Base-by-base conservation (phyloP, 2,797 vertebrate genomes). In the Poeciliopsis paucimaculata region DNA sequence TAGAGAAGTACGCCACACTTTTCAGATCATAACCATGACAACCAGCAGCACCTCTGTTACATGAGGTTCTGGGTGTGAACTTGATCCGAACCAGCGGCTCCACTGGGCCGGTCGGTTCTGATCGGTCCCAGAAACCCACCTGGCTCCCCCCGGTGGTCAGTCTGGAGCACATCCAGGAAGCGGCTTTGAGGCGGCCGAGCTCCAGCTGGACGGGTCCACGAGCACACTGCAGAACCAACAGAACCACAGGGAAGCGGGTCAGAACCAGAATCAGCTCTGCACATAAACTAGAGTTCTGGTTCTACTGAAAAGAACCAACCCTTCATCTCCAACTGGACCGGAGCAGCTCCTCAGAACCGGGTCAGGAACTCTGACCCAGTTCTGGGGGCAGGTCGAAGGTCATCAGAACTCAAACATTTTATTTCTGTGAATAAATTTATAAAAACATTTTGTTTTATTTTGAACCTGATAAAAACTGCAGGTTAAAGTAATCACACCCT, bases 131-230 rank as follows among this genome's bases (percentile, higher is more conserved):
- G 18, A 13, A 15, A 93, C 95, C 90, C 86, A 98, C 98, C 97
- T 98, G 96, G 86, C 96, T 97, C 84, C 93, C 96, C n/a, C 93
- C 94, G 9, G 96, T 95, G 62, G 93, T 95, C 82, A 91, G 96
- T 94, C 96, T 93, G 23, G 96, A 94, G 2, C 97, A 95, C 16
- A 96, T 92, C 97, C 97, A 98, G n/a, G 98, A 97, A 4, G 96
- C 96, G 72, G 97, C 97, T 92, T 96, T 95, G 87, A 99, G 83
- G 72, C 98, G 96, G 34, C 98, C 98, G 4, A 99, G 95, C 85
- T 99, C 97, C 84, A 99, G 92, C 90, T 94, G 95, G 57, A 99
- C 97, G 3, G 96, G 92, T 55, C 97, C 98, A 85, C 98, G 97
- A 79, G 96, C 96, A 70, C 98, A 99, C 98, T 99, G 95, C 72